phyloP scores from a whole-genome alignment of 2,797 vertebrate species.

The Xerus rutilus region DNA sequence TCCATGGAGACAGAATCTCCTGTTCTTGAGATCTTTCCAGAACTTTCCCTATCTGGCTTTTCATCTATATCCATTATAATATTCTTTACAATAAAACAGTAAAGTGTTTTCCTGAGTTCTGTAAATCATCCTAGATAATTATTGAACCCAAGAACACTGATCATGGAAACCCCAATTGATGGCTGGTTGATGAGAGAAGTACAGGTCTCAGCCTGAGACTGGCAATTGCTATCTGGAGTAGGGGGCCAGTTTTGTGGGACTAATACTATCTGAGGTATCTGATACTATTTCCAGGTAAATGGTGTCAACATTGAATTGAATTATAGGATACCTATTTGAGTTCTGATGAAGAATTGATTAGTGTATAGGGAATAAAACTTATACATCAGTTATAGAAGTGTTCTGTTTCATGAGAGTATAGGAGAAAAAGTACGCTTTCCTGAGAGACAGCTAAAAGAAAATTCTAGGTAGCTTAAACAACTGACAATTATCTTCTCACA shows the following conservation, averaged over 20 bases:
- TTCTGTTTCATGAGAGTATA: background rate
- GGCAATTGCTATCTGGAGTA: background rate
- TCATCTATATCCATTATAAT: background rate
- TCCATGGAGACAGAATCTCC: background rate
- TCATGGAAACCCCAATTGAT: background rate
- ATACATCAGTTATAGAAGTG: background rate
- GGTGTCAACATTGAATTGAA: background rate
- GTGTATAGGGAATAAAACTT: background rate
- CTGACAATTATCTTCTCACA: background rate
- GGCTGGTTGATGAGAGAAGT: background rate
- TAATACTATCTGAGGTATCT: background rate
- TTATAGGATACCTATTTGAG: background rate
- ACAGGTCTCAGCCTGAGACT: background rate
- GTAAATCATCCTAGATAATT: background rate
- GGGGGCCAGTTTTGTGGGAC: background rate
- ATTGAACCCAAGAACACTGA: background rate
- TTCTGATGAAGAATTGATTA: background rate
- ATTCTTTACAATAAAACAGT: background rate
- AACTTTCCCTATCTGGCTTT: background rate
- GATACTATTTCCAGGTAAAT: background rate
- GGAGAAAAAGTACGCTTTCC: background rate
- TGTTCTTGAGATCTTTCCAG: background rate
- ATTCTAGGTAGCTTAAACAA: background rate
- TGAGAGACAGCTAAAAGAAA: background rate
- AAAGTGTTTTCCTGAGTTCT: background rate